phyloP scores from a whole-genome alignment of 2,888 invertebrate species.

The Cyrtodaria siliqua region DNA sequence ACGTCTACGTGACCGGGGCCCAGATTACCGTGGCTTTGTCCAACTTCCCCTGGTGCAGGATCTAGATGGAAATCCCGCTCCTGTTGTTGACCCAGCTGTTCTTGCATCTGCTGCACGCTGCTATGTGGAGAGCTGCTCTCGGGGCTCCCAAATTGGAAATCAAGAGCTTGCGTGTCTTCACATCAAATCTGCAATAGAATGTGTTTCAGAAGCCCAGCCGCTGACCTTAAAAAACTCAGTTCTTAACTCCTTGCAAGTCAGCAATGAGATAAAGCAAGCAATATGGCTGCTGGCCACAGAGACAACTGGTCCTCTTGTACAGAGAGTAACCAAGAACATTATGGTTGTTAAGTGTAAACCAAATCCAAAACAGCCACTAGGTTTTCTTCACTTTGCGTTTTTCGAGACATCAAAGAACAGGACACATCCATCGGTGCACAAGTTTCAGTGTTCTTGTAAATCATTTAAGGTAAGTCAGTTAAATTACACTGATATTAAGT shows the following conservation, averaged over 20 bases:
- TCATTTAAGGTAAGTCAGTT: conserved; percentile 87
- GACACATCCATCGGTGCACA: conserved; percentile 86
- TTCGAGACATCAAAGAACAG: conserved; percentile 84
- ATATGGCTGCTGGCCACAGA: conserved; percentile 89
- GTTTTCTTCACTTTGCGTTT: conserved; percentile 90
- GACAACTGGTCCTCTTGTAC: conserved; percentile 89
- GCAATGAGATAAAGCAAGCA: conserved; percentile 88
- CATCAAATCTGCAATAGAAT: conserved; percentile 89
- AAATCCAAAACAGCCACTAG: conserved; percentile 90
- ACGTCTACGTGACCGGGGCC: conserved; percentile 89
- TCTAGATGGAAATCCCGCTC: conserved; percentile 83
- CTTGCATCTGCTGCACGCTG: conserved; percentile 84
- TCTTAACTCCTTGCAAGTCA: conserved; percentile 88
- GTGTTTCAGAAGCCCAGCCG: conserved; percentile 89
- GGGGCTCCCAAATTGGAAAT: conserved; percentile 62
- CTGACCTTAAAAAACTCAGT: conserved; percentile 89
- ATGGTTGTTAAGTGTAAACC: conserved; percentile 91
- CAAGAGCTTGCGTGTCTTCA: conserved; percentile 88
- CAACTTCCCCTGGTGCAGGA: conserved; percentile 87
- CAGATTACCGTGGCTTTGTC: conserved; percentile 92
- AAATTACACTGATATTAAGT: too few relatives aligned
- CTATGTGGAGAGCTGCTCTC: conserved; percentile 85
- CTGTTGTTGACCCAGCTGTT: conserved; percentile 78
- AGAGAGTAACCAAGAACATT: conserved; percentile 90
- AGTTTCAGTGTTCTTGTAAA: conserved; percentile 89